These are phyloP conservation scores for Ceyx margarethae DNA, from an alignment of 2,113 vertebrate genomes.

Conservation along the genomic window DNA sequence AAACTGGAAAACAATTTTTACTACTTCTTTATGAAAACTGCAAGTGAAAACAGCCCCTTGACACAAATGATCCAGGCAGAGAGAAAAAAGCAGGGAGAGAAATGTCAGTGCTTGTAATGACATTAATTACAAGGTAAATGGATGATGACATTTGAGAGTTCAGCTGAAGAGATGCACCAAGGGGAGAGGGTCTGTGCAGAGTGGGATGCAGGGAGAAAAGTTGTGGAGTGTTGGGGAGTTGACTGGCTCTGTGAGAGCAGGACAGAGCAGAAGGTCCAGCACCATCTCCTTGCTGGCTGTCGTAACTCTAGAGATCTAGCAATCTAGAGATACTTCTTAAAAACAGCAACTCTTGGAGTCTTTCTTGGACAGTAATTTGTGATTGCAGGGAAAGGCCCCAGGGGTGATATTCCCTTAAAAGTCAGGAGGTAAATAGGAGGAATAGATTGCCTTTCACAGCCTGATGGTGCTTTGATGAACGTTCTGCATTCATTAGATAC, in stretches of 20 bases:
- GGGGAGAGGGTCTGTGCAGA: neutral
- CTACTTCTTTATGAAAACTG: neutral
- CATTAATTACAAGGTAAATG: slow-evolving; percentile 60
- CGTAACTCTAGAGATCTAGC: neutral
- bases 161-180: neutral
- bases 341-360: neutral
- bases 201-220: neutral
- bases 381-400: neutral
- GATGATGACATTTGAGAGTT: slow-evolving; percentile 39
- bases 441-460: rapidly evolving
- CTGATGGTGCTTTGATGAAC: neutral
- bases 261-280: neutral
- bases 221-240: neutral
- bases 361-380: neutral
- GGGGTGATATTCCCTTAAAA: rapidly evolving
- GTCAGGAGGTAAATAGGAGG: neutral
- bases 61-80: neutral
- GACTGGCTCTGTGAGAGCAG: neutral
- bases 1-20: neutral
- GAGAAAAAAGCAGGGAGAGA: neutral
- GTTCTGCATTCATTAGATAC: neutral
- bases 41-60: neutral
- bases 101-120: slow-evolving; percentile 38
- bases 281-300: neutral
- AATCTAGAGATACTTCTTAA: neutral